Conservation (phyloP, 2,888 invertebrate genomes). For the Erebia epiphron region DNA sequence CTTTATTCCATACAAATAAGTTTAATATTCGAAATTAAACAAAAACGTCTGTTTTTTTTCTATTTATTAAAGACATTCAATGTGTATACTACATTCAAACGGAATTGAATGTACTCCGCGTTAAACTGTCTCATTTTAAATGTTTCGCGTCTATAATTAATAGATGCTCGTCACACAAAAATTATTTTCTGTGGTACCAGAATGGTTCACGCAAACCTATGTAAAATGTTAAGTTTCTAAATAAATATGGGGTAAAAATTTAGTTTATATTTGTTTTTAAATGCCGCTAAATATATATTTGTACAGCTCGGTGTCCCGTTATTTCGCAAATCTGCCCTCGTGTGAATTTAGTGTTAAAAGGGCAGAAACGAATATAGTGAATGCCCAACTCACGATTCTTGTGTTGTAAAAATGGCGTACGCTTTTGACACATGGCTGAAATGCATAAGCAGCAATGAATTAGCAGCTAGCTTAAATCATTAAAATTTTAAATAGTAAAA, state of each 20-base stretch:
- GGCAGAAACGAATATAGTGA: neutral
- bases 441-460: too few species aligned
- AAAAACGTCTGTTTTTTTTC: too few species aligned
- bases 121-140: slow-evolving; percentile 55
- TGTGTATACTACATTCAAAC: too few species aligned
- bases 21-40: neutral
- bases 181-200: slow-evolving; percentile 22
- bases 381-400: neutral
- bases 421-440: too few species aligned
- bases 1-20: neutral
- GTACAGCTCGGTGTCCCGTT: too few species aligned
- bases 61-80: too few species aligned
- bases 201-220: slow-evolving; percentile 21
- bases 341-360: too few species aligned
- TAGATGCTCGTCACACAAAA: neutral
- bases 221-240: neutral
- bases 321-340: too few species aligned
- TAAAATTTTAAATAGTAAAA: slow-evolving; percentile 31
- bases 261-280: neutral
- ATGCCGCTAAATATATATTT: neutral
- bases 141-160: too few species aligned
- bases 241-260: neutral
- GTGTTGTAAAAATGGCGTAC: neutral
- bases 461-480: slow-evolving; percentile 36
- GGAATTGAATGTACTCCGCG: slow-evolving; percentile 39